Evolutionary conservation across 2,113 vertebrate species (phyloP), one percentile per base, ranked within the genome.

Genomic region (Labeo rohita): DNA sequence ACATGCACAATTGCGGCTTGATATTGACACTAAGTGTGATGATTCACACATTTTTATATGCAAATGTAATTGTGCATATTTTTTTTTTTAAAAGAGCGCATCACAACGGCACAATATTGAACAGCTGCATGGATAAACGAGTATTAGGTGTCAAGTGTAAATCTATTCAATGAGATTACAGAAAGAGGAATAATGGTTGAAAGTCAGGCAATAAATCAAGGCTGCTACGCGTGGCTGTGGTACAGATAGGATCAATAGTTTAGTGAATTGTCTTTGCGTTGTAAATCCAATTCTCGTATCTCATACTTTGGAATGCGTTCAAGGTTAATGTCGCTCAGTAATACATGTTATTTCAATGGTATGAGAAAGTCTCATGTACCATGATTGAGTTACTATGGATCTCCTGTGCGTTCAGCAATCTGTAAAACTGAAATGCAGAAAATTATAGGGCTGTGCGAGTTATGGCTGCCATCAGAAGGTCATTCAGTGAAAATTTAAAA

Each of bases 241-340:
- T 78, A 86, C 61, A 88, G 77, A 83, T 59, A 84, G 23, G 50
- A 90, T 90, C 89, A 83, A 87, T 83, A 88, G 50, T 81, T 63
- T 47, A 78, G 83, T 85, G 68, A 80, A 85, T 89, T 91, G 85
- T 85, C 56, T 80, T 80, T 85, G 73, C 43, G 72, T 78, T 83
- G 79, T 81, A 85, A 75, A 86, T 85, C 28, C 45, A 87, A 80
- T 84, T 65, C 59, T 82, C 36, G 16, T 85, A 50, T 78, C 23
- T 73, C 56, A 87, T 76, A 87, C 54, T 68, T 56, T 28, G 66
- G 47, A 72, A 83, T 9, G 16, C 66, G 34, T 86, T 87, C 70
- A 89, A 87, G 85, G 88, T 80, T 87, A 89, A 86, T 84, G 78
- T 76, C 72, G 74, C 83, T 36, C 21, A 75, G 63, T 59, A 47